Evolutionary conservation across 2,113 vertebrate species (phyloP), one percentile per base, ranked within the genome.

Genomic region (Polypterus bichir): DNA sequence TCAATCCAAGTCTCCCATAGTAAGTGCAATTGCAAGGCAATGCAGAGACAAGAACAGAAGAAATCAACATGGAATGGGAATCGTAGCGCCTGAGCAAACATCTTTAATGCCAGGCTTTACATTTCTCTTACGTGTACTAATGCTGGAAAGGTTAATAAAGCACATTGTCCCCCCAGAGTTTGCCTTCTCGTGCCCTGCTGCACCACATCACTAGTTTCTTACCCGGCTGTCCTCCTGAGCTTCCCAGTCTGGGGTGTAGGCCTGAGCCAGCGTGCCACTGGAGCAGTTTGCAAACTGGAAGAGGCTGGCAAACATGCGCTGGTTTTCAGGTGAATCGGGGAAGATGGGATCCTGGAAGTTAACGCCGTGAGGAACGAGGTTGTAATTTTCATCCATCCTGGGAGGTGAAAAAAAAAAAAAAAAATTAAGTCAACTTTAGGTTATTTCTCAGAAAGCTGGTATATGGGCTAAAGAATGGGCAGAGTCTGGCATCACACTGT

Each of bases 331-430:
- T 0, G 86, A 87, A 73, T 90, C 87, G 0, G 82, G 73, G 63
- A 90, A 90, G 61, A 90, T 87, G 63, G 87, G 74, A 65, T 90
- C 88, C 76, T 90, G 88, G 71, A 88, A 89, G 72, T 90, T 90
- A 46, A 90, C 86, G 59, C 88, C 88, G 27, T 90, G 88, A 6
- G 88, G 88, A 49, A 90, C 71, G 49, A 90, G 86, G 47, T 83
- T 88, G 71, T 89, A 88, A 76, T 88, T 86, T 63, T 90, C 87
- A 70, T 89, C 86, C 87, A 89, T 86, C 73, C 88, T 90, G 67
- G 7, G 27, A 65, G 4, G 52, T 44, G 59, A 74, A 49, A 44
- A 47, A 49, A 54, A 68, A 47, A 4, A 61, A 9, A 66, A 4
- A 49, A 10, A 4, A 9, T 56, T 55, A 7, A 51, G 2, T 59